A percentile compares a stretch with the other conserved stretches of the same genome.
phyloP scores from a whole-genome alignment of 2,797 vertebrate species.

The Taenioides sp. region DNA sequence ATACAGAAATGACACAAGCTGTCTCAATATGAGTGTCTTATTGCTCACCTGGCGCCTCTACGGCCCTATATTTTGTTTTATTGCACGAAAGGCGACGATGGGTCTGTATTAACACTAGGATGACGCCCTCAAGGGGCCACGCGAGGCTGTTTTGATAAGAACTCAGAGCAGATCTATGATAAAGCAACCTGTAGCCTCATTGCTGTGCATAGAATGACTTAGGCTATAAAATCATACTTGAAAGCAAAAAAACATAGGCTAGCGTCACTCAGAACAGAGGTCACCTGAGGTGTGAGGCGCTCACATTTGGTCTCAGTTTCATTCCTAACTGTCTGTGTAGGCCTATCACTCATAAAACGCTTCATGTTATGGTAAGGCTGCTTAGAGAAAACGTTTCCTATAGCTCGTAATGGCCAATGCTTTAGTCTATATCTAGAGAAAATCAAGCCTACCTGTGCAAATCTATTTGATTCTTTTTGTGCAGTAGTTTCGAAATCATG shows the following conservation, averaged over 20 bases:
- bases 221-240: no score
- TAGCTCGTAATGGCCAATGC: not conserved
- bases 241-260: not conserved
- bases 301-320: not conserved
- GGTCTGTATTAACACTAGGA: constrained; percentile 67
- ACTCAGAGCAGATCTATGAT: constrained; percentile 1
- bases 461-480: not conserved
- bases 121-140: constrained; percentile 72
- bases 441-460: not conserved
- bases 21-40: constrained; percentile 87
- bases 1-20: constrained; percentile 84
- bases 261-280: not conserved
- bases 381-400: not conserved
- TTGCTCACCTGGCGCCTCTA: constrained; percentile 99
- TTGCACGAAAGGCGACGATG: constrained; percentile 83
- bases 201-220: not conserved
- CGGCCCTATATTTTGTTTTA: constrained; percentile 87
- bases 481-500: not conserved
- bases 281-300: not conserved
- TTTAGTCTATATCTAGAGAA: not conserved
- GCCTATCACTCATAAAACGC: not conserved
- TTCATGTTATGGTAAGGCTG: not conserved
- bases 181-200: not conserved
- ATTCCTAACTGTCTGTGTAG: not conserved
- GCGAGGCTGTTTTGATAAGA: constrained; percentile 16